Conservation (phyloP, 2,797 vertebrate genomes). For the Diplodus sargus region DNA sequence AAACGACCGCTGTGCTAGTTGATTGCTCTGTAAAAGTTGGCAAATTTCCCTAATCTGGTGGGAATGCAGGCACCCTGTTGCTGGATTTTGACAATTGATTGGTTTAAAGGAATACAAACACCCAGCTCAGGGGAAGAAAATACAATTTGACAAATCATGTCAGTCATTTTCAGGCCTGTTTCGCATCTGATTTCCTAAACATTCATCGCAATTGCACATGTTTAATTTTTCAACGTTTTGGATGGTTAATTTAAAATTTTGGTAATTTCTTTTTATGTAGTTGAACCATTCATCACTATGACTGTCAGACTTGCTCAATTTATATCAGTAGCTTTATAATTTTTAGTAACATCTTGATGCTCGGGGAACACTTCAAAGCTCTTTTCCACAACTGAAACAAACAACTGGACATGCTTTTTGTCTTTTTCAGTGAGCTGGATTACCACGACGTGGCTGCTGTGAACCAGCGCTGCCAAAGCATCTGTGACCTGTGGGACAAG, state of each 20-base stretch:
- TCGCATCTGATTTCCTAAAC: background rate
- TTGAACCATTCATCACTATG: background rate
- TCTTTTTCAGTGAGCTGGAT: slow-evolving; percentile 91
- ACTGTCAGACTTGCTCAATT: background rate
- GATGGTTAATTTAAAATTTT: background rate
- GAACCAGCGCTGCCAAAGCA: slow-evolving; percentile 96
- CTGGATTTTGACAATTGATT: too few relatives aligned
- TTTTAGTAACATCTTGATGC: background rate
- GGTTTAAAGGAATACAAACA: too few relatives aligned
- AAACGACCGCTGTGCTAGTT: too few relatives aligned
- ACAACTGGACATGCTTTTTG: background rate
- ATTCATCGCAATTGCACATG: background rate
- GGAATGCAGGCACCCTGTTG: too few relatives aligned
- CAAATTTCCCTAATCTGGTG: too few relatives aligned
- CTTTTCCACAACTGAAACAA: slow-evolving; percentile 1
- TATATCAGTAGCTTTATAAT: background rate
- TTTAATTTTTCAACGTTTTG: background rate
- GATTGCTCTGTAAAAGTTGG: too few relatives aligned
- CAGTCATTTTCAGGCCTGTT: background rate
- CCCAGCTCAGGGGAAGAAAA: background rate
- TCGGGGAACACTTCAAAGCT: background rate
- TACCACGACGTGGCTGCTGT: slow-evolving; percentile 94
- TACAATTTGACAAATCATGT: too few relatives aligned
- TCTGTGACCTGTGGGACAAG: slow-evolving; percentile 98
- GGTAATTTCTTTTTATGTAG: background rate